These are phyloP conservation scores for Periophthalmus modestus DNA, from an alignment of 2,113 vertebrate genomes.

Conservation along the genomic window DNA sequence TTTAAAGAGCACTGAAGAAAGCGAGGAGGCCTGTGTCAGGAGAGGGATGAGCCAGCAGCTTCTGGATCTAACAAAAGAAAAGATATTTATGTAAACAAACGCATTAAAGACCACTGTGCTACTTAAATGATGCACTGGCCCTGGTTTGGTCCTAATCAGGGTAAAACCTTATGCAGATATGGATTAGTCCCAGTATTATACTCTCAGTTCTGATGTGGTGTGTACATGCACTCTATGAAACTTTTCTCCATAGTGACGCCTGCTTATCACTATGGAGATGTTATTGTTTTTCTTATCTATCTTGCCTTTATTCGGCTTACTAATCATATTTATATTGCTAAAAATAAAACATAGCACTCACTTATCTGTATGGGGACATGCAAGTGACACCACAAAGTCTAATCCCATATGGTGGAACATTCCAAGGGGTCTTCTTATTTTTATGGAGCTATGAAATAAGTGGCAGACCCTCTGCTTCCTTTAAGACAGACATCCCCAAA, in stretches of 20 bases:
- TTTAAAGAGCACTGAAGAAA: constrained; percentile 77
- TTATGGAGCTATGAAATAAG: background rate
- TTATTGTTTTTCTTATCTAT: background rate
- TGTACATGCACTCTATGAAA: background rate
- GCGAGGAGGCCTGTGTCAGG: constrained; percentile 84
- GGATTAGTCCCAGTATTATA: no score
- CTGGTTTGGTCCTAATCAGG: no score
- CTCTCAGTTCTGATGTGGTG: no score
- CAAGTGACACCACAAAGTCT: no score
- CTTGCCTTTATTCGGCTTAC: no score
- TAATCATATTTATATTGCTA: no score
- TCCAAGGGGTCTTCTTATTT: background rate
- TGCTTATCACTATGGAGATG: background rate
- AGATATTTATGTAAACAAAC: background rate
- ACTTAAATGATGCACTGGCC: background rate
- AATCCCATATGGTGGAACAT: background rate
- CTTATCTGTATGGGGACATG: no score
- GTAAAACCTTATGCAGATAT: no score
- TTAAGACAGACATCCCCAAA: no score
- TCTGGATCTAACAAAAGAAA: constrained; percentile 79
- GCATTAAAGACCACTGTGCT: background rate
- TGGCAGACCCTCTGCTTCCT: background rate
- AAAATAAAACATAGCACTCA: no score
- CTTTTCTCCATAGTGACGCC: background rate
- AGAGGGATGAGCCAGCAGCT: constrained; percentile 82